Evolutionary conservation across 2,797 vertebrate genomes (phyloP), one percentile per base, ranked within the genome.

Genomic region (Rhincodon typus): DNA sequence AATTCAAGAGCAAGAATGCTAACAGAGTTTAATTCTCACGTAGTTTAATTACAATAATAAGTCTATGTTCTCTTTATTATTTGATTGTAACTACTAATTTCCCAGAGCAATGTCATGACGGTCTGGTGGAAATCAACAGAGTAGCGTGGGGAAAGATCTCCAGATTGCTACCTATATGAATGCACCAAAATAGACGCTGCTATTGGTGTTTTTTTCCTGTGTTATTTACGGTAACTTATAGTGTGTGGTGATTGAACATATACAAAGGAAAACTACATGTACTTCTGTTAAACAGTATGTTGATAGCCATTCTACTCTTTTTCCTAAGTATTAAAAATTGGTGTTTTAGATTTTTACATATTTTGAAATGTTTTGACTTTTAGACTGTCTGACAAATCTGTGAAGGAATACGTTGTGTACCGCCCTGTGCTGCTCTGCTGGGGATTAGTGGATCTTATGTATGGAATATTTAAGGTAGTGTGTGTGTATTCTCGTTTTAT

Each of bases 401-500:
- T 98, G 97, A 99, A 99, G 98, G 99, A 99, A 96, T 99, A 98
- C 87, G 97, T 98, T 13, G 98, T 98, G 1, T 99, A 99, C 96
- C 99, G 99, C 96, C 99, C 99, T 0, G 98, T 99, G 34, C 98
- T 99, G 96, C 99, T 99, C 97, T 99, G 99, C 97, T 99, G 99
- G 99, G 99, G 98, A 91, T 98, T 99, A 21, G 98, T 99, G 13
- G 99, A 99, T 96, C 99, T 99, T n/a, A 99, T 99, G 96, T 99
- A 99, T 96, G 98, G 98, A 98, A 99, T 99, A 98, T 99, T 99
- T 97, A 99, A 98, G 98, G 99, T 99, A 98, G 97, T 96, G 69
- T 19, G 34, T 30, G 74, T 46, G 90, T 84, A 62, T 62, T 50
- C 8, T 62, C 12, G 10, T 62, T 62, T 62, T 62, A 62, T 62